These are phyloP conservation scores for Cetonia aurata DNA, from an alignment of 2,888 invertebrate species.

Conservation along the genomic window DNA sequence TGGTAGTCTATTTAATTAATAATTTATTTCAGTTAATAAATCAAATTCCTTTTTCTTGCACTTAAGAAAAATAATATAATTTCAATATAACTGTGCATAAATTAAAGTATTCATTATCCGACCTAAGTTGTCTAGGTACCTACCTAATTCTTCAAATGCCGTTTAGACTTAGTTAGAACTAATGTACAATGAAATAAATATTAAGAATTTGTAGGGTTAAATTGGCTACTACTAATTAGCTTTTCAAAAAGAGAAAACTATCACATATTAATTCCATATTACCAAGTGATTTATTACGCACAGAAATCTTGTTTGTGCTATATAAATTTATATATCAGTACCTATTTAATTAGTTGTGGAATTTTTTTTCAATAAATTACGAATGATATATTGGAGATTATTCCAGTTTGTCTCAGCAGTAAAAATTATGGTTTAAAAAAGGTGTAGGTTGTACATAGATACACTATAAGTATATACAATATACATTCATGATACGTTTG, in stretches of 20 bases:
- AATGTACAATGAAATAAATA: conserved; percentile 3
- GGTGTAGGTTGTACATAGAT: conserved; percentile 11
- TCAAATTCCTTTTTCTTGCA: too few species aligned
- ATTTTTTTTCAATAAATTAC: conserved; percentile 16
- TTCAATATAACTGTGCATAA: background rate
- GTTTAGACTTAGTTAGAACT: conserved; percentile 1
- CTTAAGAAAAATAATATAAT: too few species aligned
- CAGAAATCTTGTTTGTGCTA: background rate
- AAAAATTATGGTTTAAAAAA: conserved; percentile 4
- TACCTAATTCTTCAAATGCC: conserved; percentile 17
- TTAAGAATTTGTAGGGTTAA: conserved; percentile 22
- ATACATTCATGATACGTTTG: too few species aligned
- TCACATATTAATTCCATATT: conserved; percentile 7
- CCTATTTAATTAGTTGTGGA: conserved; percentile 11
- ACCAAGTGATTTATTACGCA: conserved; percentile 7
- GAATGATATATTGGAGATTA: background rate
- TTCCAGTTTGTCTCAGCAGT: too few species aligned
- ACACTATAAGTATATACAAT: too few species aligned
- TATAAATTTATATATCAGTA: conserved; percentile 8
- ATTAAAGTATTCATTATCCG: conserved; percentile 12
- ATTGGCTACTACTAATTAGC: conserved; percentile 19
- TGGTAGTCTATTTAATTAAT: too few species aligned
- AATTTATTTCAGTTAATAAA: too few species aligned
- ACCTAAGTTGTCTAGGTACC: conserved; percentile 16
- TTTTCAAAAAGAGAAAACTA: conserved; percentile 6